Percentiles rank a stretch among this genome's conserved stretches.
Conservation (phyloP, 2,888 invertebrate species). For the Eilema caniola region DNA sequence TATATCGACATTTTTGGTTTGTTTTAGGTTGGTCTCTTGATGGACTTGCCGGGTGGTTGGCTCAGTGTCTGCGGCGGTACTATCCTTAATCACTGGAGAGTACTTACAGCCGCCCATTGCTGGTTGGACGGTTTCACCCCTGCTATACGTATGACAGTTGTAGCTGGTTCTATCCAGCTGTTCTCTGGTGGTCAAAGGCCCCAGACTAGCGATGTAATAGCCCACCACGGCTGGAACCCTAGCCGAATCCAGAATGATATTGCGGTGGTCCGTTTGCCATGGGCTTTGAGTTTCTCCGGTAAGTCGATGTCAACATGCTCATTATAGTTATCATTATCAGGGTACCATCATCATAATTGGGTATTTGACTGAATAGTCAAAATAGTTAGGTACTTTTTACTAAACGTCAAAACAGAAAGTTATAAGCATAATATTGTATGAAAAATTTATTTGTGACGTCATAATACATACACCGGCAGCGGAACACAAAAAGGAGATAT, state of each 20-base stretch:
- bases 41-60: slow-evolving; percentile 51
- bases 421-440: too few relatives aligned
- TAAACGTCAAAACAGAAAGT: too few relatives aligned
- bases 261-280: slow-evolving; percentile 53
- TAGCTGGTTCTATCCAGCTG: slow-evolving; percentile 55
- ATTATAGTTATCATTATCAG: too few relatives aligned
- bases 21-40: slow-evolving; percentile 53
- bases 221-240: slow-evolving; percentile 50
- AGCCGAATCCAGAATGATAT: slow-evolving; percentile 52
- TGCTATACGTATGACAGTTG: slow-evolving; percentile 60
- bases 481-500: too few relatives aligned
- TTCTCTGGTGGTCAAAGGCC: slow-evolving; percentile 54
- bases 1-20: too few relatives aligned
- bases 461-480: too few relatives aligned
- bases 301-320: background rate
- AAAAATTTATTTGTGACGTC: too few relatives aligned
- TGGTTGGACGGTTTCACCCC: slow-evolving; percentile 58
- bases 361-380: too few relatives aligned
- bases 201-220: slow-evolving; percentile 45
- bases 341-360: too few relatives aligned
- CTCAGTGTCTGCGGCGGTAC: slow-evolving; percentile 57
- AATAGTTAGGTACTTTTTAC: too few relatives aligned
- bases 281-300: background rate
- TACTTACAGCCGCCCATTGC: slow-evolving; percentile 62
- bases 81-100: slow-evolving; percentile 49